Evolutionary conservation across 2,797 vertebrate species (phyloP).

Genomic region (Gymnocypris eckloni): DNA sequence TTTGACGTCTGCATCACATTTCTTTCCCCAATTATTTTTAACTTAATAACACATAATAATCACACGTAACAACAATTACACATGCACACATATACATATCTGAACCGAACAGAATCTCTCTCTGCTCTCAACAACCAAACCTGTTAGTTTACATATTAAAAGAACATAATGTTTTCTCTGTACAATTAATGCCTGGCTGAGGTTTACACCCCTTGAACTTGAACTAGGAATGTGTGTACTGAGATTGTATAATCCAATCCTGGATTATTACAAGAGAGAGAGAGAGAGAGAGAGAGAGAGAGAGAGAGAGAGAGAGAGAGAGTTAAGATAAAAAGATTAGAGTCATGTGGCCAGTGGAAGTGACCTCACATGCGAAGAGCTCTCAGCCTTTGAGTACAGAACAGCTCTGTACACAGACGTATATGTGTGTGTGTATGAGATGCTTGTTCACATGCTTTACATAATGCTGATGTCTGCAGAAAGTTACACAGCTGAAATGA

Average conservation of each 20-base stretch:
- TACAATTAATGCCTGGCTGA: background rate
- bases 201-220: background rate
- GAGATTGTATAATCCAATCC: conserved; percentile 32
- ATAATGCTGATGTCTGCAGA: conserved; percentile 34
- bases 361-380: conserved; percentile 24
- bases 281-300: background rate
- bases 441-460: conserved; percentile 10
- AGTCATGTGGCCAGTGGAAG: conserved; percentile 16
- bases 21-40: background rate
- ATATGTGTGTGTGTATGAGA: background rate
- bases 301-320: background rate
- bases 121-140: background rate
- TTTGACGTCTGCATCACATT: no score
- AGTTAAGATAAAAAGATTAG: conserved; percentile 3
- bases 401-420: conserved; percentile 12
- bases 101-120: background rate
- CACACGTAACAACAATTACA: no score
- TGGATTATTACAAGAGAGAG: conserved; percentile 24
- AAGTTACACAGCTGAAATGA: background rate
- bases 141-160: background rate
- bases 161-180: background rate
- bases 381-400: background rate
- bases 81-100: no score
- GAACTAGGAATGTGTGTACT: background rate
- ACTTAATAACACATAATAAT: background rate